Evolutionary conservation across 2,113 vertebrate genomes (phyloP).

Genomic region (Sphaerodactylus townsendi): DNA sequence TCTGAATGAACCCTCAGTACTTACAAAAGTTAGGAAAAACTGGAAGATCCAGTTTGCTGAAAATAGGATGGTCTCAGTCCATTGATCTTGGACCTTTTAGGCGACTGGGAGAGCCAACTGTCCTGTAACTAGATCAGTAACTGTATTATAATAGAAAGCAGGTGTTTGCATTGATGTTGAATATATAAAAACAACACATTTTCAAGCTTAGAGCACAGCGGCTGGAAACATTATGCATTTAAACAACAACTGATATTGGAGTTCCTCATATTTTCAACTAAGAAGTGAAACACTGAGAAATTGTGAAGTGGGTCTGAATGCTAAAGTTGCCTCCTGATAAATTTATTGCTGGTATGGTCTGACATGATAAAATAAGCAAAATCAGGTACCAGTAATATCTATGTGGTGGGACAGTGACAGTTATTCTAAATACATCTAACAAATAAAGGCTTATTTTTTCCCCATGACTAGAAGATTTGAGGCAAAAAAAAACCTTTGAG

Average conservation of each 20-base stretch:
- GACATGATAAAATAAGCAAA: not conserved
- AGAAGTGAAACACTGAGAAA: not conserved
- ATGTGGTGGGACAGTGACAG: not conserved
- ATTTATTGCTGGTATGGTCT: not conserved
- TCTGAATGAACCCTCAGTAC: not conserved
- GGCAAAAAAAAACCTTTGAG: slow-evolving; percentile 6
- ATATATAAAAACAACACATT: not conserved
- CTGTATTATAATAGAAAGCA: not conserved
- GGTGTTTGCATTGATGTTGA: not conserved
- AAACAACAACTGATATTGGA: not conserved
- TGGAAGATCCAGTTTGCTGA: not conserved
- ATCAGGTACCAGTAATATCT: not conserved
- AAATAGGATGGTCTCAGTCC: not conserved
- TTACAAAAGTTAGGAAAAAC: not conserved
- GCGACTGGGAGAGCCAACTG: not conserved
- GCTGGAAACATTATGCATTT: not conserved
- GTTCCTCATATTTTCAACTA: not conserved
- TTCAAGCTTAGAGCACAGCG: not conserved
- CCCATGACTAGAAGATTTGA: slow-evolving; percentile 4
- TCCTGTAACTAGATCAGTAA: not conserved
- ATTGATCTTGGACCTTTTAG: not conserved
- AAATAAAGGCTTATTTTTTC: slow-evolving; percentile 6
- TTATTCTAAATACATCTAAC: not conserved
- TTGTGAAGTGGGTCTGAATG: not conserved
- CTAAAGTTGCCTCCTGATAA: not conserved